Percentiles rank a stretch among this genome's conserved stretches.
These are phyloP conservation scores for Hemistola chrysoprasaria DNA, from an alignment of 2,888 invertebrate genomes.

Conservation along the genomic window DNA sequence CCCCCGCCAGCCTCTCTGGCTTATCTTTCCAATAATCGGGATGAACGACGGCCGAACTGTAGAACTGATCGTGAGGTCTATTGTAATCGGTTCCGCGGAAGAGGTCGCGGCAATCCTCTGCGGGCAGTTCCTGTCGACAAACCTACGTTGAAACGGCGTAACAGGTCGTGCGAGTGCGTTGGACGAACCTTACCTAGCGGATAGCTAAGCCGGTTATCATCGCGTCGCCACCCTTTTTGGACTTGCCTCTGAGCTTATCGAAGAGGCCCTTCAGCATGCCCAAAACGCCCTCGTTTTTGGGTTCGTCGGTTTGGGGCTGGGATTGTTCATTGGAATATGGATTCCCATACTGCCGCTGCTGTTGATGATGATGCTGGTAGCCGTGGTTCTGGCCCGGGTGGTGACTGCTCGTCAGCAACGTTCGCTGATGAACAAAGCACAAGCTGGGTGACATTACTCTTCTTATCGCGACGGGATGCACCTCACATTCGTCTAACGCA, in stretches of 20 bases:
- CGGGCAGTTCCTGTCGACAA: slow-evolving; percentile 65
- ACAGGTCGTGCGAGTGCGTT: slow-evolving; percentile 57
- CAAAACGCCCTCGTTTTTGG: slow-evolving; percentile 43
- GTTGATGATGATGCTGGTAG: slow-evolving; percentile 17
- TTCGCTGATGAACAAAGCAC: slow-evolving; percentile 77
- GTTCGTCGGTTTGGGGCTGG: slow-evolving; percentile 31
- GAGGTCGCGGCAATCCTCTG: slow-evolving; percentile 43
- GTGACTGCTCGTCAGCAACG: slow-evolving; percentile 39
- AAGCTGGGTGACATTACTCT: slow-evolving; percentile 77
- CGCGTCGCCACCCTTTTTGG: slow-evolving; percentile 40
- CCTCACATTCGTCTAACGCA: slow-evolving; percentile 79
- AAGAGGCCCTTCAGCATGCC: slow-evolving; percentile 57
- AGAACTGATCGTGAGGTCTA: slow-evolving; percentile 50
- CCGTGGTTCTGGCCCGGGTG: slow-evolving; percentile 19
- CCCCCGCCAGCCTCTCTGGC: slow-evolving; percentile 35
- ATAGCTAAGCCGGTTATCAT: slow-evolving; percentile 37
- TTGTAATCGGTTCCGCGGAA: slow-evolving; percentile 36
- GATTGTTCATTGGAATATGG: background rate
- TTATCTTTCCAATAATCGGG: slow-evolving; percentile 64
- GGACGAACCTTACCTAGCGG: slow-evolving; percentile 49
- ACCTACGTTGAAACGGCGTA: slow-evolving; percentile 43
- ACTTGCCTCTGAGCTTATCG: slow-evolving; percentile 44
- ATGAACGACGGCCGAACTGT: slow-evolving; percentile 56
- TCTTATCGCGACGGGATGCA: slow-evolving; percentile 54
- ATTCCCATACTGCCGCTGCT: slow-evolving; percentile 10